Evolutionary conservation across 2,888 invertebrate species (phyloP), one percentile per base, ranked within the genome.

Genomic region (Gisinianus flammeolus): DNA sequence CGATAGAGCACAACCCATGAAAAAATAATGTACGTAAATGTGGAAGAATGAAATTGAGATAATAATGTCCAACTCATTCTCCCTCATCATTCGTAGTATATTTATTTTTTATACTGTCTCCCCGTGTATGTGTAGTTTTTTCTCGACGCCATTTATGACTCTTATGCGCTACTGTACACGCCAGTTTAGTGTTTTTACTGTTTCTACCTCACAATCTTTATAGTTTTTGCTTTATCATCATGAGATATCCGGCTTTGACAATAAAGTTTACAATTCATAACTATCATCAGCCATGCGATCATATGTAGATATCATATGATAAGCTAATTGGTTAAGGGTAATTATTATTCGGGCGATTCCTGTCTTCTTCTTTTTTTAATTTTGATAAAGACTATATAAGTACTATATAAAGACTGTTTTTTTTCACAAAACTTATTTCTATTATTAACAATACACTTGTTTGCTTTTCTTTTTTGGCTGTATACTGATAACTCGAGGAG

Each of bases 101-200:
- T 26, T 8, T 28, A 10, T 16, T 44, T 44, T 44, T 44, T 44
- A 44, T 44, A 19, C 44, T 16, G 12, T 16, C 44, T 44, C 44
- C 2, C 6, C 19, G 28, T 62, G 62, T 12, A 24, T 8, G 26
- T 24, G 24, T 62, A 26, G 26, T n/a, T 58, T 24, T 70, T 52
- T 70, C 70, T 70, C 70, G 30, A 54, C 52, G 70, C 52, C 70
- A 70, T 70, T 70, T 54, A 70, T 54, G 70, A 52, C 70, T 56
- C 54, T 70, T 22, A 54, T 54, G 30, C 28, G 70, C 70, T 70
- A 70, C 70, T 70, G 70, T 52, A 70, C 70, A 70, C 54, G 70
- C 70, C 10, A 70, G 44, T 69, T 33, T 22, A 67, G 16, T 35
- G 35, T 68, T n/a, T 35, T 31, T 54, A 26, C 28, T 69, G 44